phyloP scores from a whole-genome alignment of 2,888 invertebrate genomes.

The Caenorhabditis plicata region DNA sequence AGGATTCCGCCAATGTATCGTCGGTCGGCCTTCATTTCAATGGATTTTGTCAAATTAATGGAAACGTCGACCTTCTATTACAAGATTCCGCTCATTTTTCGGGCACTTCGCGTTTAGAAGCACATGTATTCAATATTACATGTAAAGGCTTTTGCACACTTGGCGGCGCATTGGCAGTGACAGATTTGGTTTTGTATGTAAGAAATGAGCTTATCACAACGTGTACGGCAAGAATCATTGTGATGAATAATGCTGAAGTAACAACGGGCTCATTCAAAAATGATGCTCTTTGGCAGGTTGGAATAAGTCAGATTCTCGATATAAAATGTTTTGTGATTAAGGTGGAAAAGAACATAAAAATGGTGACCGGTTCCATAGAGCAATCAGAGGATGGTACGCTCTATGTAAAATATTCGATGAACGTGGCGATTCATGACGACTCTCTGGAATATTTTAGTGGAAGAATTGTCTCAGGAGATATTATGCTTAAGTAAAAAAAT shows the following conservation, averaged over 20 bases:
- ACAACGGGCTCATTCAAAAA: constrained; percentile 37
- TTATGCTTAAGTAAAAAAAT: no score
- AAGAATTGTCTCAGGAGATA: constrained; percentile 32
- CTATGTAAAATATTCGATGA: constrained; percentile 41
- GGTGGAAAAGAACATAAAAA: constrained; percentile 37
- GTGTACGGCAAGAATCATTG: constrained; percentile 32
- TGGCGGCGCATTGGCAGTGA: constrained; percentile 37
- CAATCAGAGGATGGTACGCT: constrained; percentile 42
- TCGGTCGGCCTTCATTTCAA: constrained; percentile 27
- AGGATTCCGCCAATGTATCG: constrained; percentile 26
- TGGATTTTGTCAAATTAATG: constrained; percentile 38
- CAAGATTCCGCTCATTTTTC: constrained; percentile 43
- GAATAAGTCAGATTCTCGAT: not conserved
- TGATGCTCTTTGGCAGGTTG: constrained; percentile 35
- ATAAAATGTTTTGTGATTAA: constrained; percentile 3
- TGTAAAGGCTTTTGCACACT: constrained; percentile 36
- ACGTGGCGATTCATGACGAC: constrained; percentile 31
- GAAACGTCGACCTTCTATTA: constrained; percentile 31
- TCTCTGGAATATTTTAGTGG: constrained; percentile 33
- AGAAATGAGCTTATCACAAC: constrained; percentile 43
- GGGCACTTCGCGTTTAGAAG: constrained; percentile 34
- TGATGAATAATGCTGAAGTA: constrained; percentile 22
- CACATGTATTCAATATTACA: constrained; percentile 27
- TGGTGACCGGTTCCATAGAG: constrained; percentile 36
- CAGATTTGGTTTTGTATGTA: constrained; percentile 30